phyloP scores from a whole-genome alignment of 2,888 invertebrate genomes.

The Troides helena region DNA sequence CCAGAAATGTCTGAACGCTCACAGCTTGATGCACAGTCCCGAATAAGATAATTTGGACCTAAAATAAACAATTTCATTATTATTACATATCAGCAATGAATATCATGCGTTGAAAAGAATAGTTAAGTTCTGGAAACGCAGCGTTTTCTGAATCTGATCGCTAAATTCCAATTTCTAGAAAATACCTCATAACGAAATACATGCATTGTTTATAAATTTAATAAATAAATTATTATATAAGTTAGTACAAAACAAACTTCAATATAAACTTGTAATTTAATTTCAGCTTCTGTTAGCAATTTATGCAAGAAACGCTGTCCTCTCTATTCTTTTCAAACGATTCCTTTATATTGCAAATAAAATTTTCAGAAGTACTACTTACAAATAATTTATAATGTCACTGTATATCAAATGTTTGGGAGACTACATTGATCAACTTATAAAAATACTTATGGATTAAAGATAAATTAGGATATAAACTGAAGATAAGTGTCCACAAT shows the following conservation, averaged over 20 bases:
- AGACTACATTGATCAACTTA: neutral
- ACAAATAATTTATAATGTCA: neutral
- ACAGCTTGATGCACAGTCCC: constrained; percentile 20
- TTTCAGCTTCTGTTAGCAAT: neutral
- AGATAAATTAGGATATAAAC: neutral
- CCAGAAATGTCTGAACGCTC: neutral
- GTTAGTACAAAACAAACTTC: neutral
- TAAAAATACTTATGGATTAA: neutral
- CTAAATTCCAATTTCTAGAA: no score
- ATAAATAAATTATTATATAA: neutral
- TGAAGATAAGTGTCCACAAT: no score
- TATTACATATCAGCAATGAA: no score
- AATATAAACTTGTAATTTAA: neutral
- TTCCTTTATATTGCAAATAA: neutral
- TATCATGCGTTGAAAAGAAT: no score
- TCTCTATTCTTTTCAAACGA: neutral
- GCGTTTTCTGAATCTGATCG: no score
- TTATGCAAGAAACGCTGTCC: neutral
- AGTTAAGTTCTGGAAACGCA: no score
- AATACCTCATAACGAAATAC: no score
- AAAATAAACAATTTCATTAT: constrained; percentile 7
- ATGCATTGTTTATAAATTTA: no score
- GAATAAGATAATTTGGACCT: constrained; percentile 11
- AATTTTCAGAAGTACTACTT: neutral
- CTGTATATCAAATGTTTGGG: neutral